Percentiles rank a stretch among this genome's conserved stretches.
Evolutionary conservation across 2,888 invertebrate species (phyloP).

Genomic region (Pterostichus madidus): DNA sequence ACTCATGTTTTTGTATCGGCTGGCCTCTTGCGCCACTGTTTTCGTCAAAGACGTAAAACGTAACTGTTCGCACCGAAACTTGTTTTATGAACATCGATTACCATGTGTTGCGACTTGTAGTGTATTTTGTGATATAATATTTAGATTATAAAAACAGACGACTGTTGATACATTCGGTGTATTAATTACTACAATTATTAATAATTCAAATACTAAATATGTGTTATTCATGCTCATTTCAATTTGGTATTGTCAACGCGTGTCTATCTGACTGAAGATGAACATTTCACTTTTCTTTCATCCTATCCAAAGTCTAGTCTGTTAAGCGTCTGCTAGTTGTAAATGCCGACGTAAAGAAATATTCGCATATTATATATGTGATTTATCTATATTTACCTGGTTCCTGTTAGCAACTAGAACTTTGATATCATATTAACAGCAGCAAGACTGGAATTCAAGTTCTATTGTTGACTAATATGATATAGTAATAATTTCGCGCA

Average conservation of each 20-base stretch:
- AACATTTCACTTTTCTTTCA: conserved; percentile 8
- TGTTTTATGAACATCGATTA: conserved; percentile 72
- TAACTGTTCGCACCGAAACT: conserved; percentile 37
- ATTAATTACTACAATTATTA: conserved; percentile 50
- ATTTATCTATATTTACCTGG: conserved; percentile 27
- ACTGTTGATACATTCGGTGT: conserved; percentile 52
- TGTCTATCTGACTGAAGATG: conserved; percentile 45
- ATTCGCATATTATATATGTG: conserved; percentile 42
- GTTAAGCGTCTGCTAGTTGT: conserved; percentile 40
- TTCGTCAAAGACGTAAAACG: neutral
- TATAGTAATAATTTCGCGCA: conserved; percentile 20
- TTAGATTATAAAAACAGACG: conserved; percentile 64
- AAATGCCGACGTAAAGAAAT: conserved; percentile 9
- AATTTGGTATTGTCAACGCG: conserved; percentile 29
- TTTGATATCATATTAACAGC: conserved; percentile 11
- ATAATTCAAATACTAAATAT: conserved; percentile 56
- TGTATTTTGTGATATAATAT: conserved; percentile 73
- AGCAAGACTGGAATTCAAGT: neutral
- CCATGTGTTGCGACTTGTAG: conserved; percentile 72
- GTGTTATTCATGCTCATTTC: conserved; percentile 43
- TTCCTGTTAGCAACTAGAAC: conserved; percentile 8
- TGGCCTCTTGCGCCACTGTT: conserved; percentile 17
- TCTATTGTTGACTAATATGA: neutral
- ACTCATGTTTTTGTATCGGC: conserved; percentile 30
- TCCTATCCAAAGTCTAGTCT: conserved; percentile 6